Evolutionary conservation across 2,113 vertebrate genomes (phyloP).

Genomic region (Anseranas semipalmata): DNA sequence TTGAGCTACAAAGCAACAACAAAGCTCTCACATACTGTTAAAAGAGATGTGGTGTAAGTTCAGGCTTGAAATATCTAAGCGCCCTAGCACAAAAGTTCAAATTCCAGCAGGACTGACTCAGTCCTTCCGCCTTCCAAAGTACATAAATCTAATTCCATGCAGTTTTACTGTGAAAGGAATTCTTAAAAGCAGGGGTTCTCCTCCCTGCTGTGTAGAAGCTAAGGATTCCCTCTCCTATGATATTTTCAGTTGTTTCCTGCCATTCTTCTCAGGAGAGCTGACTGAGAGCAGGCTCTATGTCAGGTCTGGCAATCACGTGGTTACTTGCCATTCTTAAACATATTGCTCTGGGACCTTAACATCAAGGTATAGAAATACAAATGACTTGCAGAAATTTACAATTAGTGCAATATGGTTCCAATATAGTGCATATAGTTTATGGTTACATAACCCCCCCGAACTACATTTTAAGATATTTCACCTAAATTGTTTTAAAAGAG

Average conservation of each 20-base stretch:
- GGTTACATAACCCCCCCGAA: accelerated
- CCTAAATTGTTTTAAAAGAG: not conserved
- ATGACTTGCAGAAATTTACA: not conserved
- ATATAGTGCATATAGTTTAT: too few species aligned
- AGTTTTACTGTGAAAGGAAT: slow-evolving; percentile 32
- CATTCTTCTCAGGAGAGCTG: not conserved
- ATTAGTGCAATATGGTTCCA: not conserved
- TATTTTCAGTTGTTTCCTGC: not conserved
- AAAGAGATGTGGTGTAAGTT: not conserved
- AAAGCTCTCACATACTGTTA: not conserved
- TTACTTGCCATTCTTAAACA: not conserved
- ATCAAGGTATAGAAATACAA: not conserved
- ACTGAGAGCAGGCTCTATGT: not conserved
- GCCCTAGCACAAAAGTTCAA: slow-evolving; percentile 63
- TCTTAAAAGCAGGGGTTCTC: slow-evolving; percentile 43
- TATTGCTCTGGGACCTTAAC: accelerated
- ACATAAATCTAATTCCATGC: slow-evolving; percentile 56
- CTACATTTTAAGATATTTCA: not conserved
- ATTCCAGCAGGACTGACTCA: slow-evolving; percentile 62
- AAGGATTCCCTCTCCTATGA: not conserved
- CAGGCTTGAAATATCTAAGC: not conserved
- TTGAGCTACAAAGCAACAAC: too few species aligned
- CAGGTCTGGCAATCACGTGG: not conserved
- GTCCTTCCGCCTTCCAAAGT: slow-evolving; percentile 49
- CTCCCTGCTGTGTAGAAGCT: not conserved